Base-by-base conservation (phyloP, 2,888 invertebrate genomes). In the Sympetrum striolatum region DNA sequence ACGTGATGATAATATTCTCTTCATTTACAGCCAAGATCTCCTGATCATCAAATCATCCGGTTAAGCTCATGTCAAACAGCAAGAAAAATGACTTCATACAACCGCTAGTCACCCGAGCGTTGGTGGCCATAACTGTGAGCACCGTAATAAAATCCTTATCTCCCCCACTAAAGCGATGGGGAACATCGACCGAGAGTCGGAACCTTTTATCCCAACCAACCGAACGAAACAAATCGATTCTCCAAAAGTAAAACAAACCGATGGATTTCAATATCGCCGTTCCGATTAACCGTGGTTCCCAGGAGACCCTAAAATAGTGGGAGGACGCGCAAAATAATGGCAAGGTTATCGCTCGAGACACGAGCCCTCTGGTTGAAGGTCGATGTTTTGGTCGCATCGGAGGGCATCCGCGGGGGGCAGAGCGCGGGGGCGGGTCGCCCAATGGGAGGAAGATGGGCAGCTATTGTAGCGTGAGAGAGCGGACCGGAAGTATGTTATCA, bases 401-500 rank as follows among this genome's bases (percentile, higher is more conserved):
- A 31, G 53, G 44, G 48, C 31, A 53, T 25, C 25, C 53, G 53
- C 31, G 31, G 81, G 48, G 48, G 22, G 81, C 35, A 80, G 6
- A 5, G 60, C 22, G 60, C 14, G 39, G 80, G 31, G 80, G 31
- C 1, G 53, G 37, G 35, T 58, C n/a, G 60, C 6, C 37, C 58
- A 60, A 14, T 35, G 86, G 31, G 31, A 18, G 31, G 82, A 60
- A 60, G 82, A 60, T 58, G 82, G 86, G 86, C 86, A 86, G 86
- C 86, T 86, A 86, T 86, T 86, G 86, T 86, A 86, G 86, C 86
- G 86, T 86, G 86, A 86, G 86, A 86, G 86, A 37, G n/a, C 37
- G 86, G 86, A 86, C 86, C 86, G 86, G 86, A 86, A 86, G 86
- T 86, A 86, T 53, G 86, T 86, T 86, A 86, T 86, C 86, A 86